Conservation (phyloP, 2,113 vertebrate species). For the Limanda limanda region DNA sequence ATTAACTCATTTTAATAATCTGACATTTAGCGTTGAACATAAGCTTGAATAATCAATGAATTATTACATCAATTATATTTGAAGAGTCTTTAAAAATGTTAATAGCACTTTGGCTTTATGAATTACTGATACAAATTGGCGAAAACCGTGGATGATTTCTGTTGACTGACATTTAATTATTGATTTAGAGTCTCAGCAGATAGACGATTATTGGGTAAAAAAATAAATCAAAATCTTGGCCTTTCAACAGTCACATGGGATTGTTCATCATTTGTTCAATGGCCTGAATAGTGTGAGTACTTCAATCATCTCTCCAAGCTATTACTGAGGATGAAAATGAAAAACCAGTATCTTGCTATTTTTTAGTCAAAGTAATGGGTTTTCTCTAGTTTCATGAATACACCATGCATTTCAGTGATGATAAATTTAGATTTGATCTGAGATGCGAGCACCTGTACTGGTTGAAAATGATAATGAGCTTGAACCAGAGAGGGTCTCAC, state of each 20-base stretch:
- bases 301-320: neutral
- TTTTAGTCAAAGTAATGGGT: neutral
- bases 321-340: neutral
- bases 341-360: neutral
- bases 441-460: neutral
- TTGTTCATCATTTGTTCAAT: too few species aligned
- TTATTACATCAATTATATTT: neutral
- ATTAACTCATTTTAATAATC: too few species aligned
- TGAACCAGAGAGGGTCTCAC: slow-evolving; percentile 16
- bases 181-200: too few species aligned
- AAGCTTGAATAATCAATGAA: neutral
- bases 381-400: neutral
- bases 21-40: neutral
- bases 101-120: neutral
- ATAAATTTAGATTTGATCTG: neutral
- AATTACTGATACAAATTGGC: neutral
- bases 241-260: neutral
- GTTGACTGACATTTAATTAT: neutral
- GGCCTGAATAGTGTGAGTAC: neutral
- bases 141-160: neutral
- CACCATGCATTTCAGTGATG: neutral
- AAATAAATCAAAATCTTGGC: too few species aligned
- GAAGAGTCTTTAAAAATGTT: neutral
- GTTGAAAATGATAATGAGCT: slow-evolving; percentile 23
- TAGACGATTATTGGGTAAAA: too few species aligned